A percentile compares a stretch with the other conserved stretches of the same genome.
phyloP scores from a whole-genome alignment of 2,888 invertebrate genomes.

The Liodrosophila aerea region DNA sequence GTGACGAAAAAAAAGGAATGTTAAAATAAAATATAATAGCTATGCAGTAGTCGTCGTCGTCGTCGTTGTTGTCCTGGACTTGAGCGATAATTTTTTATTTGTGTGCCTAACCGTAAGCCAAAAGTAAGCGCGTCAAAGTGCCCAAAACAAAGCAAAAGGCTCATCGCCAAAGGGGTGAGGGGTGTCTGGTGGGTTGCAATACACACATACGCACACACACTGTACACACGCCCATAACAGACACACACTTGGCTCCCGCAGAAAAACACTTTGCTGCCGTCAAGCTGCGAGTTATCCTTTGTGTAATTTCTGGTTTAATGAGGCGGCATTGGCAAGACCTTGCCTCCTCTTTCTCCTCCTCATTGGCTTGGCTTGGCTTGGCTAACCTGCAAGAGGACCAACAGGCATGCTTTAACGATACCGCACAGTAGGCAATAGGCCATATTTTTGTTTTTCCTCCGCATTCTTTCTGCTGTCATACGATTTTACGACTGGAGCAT shows the following conservation, averaged over 20 bases:
- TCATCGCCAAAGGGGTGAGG: conserved; percentile 12
- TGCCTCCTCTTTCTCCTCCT: conserved; percentile 8
- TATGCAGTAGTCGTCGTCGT: conserved; percentile 44
- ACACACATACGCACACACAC: conserved; percentile 13
- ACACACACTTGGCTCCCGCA: conserved; percentile 27
- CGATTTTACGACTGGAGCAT: conserved; percentile 66
- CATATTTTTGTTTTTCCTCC: conserved; percentile 30
- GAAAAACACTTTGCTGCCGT: conserved; percentile 30
- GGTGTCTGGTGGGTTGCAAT: conserved; percentile 8
- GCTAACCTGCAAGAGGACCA: conserved; percentile 8
- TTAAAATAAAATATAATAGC: conserved; percentile 69
- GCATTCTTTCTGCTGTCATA: conserved; percentile 31
- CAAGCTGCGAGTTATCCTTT: conserved; percentile 72
- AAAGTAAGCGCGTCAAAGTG: conserved; percentile 48
- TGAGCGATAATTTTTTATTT: conserved; percentile 71
- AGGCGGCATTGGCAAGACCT: conserved; percentile 58
- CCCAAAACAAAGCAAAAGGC: conserved; percentile 46
- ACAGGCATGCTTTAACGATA: conserved; percentile 42
- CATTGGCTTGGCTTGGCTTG: too few species aligned
- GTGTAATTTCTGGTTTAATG: conserved; percentile 78
- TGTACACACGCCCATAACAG: conserved; percentile 3
- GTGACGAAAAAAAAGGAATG: conserved; percentile 53
- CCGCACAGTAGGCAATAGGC: conserved; percentile 45
- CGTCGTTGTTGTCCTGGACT: conserved; percentile 48
- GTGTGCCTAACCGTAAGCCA: conserved; percentile 58